Evolutionary conservation across 35 echinoderm and acorn worm genomes (phyloP), one percentile per base, ranked within the genome.

Genomic region (Holothuria glaberrima): DNA sequence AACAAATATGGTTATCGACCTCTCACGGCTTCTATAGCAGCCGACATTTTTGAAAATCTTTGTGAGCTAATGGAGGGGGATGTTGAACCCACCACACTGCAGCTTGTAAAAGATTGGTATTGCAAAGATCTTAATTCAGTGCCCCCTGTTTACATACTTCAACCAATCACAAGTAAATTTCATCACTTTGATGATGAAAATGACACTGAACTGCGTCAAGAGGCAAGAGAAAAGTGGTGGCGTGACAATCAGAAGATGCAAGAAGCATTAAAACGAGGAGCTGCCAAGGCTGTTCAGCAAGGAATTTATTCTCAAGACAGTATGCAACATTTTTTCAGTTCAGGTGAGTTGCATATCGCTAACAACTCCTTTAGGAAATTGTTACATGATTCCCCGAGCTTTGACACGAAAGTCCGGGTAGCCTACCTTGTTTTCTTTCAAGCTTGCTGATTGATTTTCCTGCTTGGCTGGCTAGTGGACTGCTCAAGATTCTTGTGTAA

Each of bases 1-100:
- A 92, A 96, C 60, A 96, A 96, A 67, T 96, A 96, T 52, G 94
- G 94, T 50, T 96, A 96, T 75, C 88, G 94, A 30, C 94, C 94
- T 14, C 71, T 96, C 19, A 61, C 80, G 24, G 44, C 94, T 35
- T 30, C 38, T 26, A 88, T 96, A 50, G 38, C 70, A 1, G 93
- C 94, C 0, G 83, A 41, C 22, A 56, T 73, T 9, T 96, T 93
- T 68, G 94, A 91, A 25, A 93, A 89, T 25, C 71, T 96, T 19
- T 45, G 69, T 27, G 87, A 79, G 4, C n/a, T 86, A 16, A 36
- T 87, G 32, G 48, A 83, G 75, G 28, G 48, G 30, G 57, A 62
- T 27, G 64, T 79, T 10, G 46, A 59, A 10, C 25, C 58, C 19
- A 78, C 88, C 6, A 68, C 90, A 21, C 14, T 59, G 28, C 33